phyloP scores from a whole-genome alignment of 2,888 invertebrate species.

The Sylvicola cinctus region DNA sequence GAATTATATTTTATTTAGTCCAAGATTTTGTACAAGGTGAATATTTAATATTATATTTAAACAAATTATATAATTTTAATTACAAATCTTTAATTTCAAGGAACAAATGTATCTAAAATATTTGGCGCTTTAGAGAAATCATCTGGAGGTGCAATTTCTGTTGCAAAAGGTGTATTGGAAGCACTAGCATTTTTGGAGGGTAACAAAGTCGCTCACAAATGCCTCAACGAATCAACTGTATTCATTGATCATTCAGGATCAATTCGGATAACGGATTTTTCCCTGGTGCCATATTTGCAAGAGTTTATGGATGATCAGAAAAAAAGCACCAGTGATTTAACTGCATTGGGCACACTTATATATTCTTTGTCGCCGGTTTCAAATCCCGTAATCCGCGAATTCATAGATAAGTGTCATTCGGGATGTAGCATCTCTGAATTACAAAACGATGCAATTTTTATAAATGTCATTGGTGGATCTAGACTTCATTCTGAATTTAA shows the following conservation, averaged over 20 bases:
- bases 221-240: constrained; percentile 53
- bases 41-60: no score
- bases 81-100: constrained; percentile 16
- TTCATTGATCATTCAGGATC: constrained; percentile 45
- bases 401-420: constrained; percentile 24
- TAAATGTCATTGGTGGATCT: constrained; percentile 30
- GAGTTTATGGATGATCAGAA: constrained; percentile 19
- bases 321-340: constrained; percentile 18
- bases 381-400: constrained; percentile 22
- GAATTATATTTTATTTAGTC: constrained; percentile 41
- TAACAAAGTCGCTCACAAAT: constrained; percentile 63
- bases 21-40: constrained; percentile 42
- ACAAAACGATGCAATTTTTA: constrained; percentile 51
- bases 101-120: constrained; percentile 21
- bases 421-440: constrained; percentile 47
- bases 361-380: constrained; percentile 20
- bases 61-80: no score
- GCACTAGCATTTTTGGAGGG: constrained; percentile 62
- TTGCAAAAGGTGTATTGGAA: constrained; percentile 49
- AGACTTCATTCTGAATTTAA: constrained; percentile 65
- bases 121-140: constrained; percentile 22
- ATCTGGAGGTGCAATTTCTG: constrained; percentile 25
- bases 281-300: constrained; percentile 19
- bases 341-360: constrained; percentile 22
- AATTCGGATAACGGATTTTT: constrained; percentile 22